phyloP scores from a whole-genome alignment of 2,888 invertebrate species.

The Drosophila mulleri region DNA sequence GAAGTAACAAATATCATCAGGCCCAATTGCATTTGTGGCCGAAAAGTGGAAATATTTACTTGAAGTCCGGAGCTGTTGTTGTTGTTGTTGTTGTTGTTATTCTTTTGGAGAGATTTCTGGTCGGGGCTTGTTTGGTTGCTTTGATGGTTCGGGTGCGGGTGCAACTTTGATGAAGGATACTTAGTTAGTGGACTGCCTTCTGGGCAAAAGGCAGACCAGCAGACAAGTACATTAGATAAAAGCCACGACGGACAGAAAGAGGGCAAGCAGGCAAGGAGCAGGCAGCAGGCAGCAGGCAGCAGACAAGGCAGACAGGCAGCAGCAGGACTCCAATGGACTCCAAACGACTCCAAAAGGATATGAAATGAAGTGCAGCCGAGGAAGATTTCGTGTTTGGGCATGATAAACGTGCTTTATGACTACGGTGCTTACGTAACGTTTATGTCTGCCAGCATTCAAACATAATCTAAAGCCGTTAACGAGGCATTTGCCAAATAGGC shows the following conservation, averaged over 20 bases:
- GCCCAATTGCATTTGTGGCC: slow-evolving; percentile 82
- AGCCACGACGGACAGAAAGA: slow-evolving; percentile 18
- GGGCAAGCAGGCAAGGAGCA: background rate
- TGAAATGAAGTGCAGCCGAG: slow-evolving; percentile 45
- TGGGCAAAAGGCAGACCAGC: slow-evolving; percentile 37
- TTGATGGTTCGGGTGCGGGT: slow-evolving; percentile 16
- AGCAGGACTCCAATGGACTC: slow-evolving; percentile 12
- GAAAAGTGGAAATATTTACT: slow-evolving; percentile 81
- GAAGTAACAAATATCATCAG: slow-evolving; percentile 81
- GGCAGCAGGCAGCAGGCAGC: slow-evolving; percentile 6
- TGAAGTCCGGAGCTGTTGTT: slow-evolving; percentile 24
- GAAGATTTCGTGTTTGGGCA: slow-evolving; percentile 41
- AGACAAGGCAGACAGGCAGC: slow-evolving; percentile 3
- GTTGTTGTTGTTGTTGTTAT: background rate
- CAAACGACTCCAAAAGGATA: slow-evolving; percentile 13
- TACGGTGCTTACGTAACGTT: slow-evolving; percentile 35
- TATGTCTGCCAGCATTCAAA: slow-evolving; percentile 37
- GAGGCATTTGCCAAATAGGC: slow-evolving; percentile 34
- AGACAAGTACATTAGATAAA: slow-evolving; percentile 59
- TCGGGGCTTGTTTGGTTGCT: slow-evolving; percentile 2
- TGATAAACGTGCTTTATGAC: slow-evolving; percentile 74
- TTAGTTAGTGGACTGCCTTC: slow-evolving; percentile 55
- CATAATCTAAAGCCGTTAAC: slow-evolving; percentile 66
- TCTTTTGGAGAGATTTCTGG: slow-evolving; percentile 3
- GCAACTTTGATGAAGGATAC: slow-evolving; percentile 53